These are phyloP conservation scores for Mythimna lalbum DNA, from an alignment of 2,888 invertebrate genomes.

Conservation along the genomic window DNA sequence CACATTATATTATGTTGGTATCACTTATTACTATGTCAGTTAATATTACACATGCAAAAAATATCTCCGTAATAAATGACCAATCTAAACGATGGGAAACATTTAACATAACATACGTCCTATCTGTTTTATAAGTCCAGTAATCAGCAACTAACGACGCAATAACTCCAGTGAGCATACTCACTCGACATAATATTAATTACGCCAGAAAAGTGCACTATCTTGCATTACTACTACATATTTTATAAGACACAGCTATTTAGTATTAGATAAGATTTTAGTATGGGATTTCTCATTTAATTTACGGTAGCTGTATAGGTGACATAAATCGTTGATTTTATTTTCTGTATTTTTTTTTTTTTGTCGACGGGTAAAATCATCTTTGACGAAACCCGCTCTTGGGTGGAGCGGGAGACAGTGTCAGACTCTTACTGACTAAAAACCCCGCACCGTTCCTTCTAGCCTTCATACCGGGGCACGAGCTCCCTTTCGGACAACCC, in stretches of 20 bases:
- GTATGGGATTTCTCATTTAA: conserved; percentile 30
- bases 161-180: conserved; percentile 29
- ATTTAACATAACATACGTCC: conserved; percentile 29
- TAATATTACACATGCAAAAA: too few relatives aligned
- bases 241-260: conserved; percentile 40
- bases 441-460: too few relatives aligned
- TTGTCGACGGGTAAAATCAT: too few relatives aligned
- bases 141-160: conserved; percentile 28
- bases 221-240: conserved; percentile 8
- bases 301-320: conserved; percentile 3
- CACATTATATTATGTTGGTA: too few relatives aligned
- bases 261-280: conserved; percentile 47
- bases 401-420: too few relatives aligned
- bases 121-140: conserved; percentile 30
- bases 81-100: conserved; percentile 31
- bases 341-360: too few relatives aligned
- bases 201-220: conserved; percentile 18
- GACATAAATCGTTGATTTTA: conserved; percentile 1
- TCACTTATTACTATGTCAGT: too few relatives aligned
- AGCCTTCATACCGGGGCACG: too few relatives aligned
- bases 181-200: conserved; percentile 46
- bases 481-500: too few relatives aligned
- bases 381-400: too few relatives aligned
- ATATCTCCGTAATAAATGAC: conserved; percentile 24
- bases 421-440: too few relatives aligned